Evolutionary conservation across 2,888 invertebrate species (phyloP), one percentile per base, ranked within the genome.

Genomic region (Hirudinaria manillensis): DNA sequence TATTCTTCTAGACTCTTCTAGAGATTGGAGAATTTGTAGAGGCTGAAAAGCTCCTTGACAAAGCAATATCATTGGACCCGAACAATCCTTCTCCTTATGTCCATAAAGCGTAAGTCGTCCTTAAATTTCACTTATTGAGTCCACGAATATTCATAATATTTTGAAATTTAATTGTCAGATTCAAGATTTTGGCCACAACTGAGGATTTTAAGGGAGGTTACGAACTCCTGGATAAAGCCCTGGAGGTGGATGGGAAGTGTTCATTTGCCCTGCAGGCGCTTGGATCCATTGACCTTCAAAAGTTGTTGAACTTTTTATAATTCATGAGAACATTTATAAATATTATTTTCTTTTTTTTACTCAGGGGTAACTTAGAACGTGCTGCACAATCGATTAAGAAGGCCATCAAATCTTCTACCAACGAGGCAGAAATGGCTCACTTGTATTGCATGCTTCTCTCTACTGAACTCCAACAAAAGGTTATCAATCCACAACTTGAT

Each of bases 241-340:
- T 96, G 79, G 89, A 91, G 27, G 76, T 93, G 81, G 97, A 97
- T 87, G 90, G 92, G 72, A 92, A 92, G 85, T 96, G 94, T 87
- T 93, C 93, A 86, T 91, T 94, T 87, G 96, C 93, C 13, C 95
- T 93, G 85, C 97, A 97, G 87, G 94, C 95, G 67, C 88, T 96
- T 78, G 96, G 93, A 80, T 93, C 94, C 36, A 91, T 97, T 79
- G 94, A 95, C 89, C 93, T 96, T 79, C 96, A 96, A 87, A 88
- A 91, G 93, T 90, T 68, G n/a, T 68, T 7, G 1, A 45, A 19
- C 61, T 72, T 56, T 32, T 71, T 45, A 45, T 21, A 4, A 13
- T 3, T 21, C 68, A 34, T 34, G 21, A 34, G 21, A 36, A 38
- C 36, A 6, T 36, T 38, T 38, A 13, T 27, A 10, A 21, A 45